Conservation (phyloP, 1,140 invertebrate species). For the Heliconius congener region DNA sequence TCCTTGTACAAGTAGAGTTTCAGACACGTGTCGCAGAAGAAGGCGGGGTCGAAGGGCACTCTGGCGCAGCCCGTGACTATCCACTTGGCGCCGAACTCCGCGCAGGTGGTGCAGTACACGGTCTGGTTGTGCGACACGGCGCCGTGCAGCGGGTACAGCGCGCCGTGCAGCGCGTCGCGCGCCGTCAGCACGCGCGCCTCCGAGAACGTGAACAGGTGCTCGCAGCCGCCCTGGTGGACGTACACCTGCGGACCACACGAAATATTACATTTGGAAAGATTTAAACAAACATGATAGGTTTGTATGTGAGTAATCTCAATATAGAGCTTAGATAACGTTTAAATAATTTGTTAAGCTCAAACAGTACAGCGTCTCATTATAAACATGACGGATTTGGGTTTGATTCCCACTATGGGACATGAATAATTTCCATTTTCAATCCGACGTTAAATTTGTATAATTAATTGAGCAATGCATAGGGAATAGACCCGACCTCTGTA, state of each 20-base stretch:
- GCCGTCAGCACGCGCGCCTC: constrained; percentile 77
- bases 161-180: constrained; percentile 71
- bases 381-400: no score
- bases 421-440: no score
- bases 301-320: no score
- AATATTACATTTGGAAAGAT: no score
- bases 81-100: constrained; percentile 81
- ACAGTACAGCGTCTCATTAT: no score
- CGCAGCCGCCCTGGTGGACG: constrained; percentile 93
- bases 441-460: constrained; percentile 61
- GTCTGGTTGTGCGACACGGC: constrained; percentile 70
- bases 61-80: constrained; percentile 82
- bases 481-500: no score
- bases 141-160: constrained; percentile 81
- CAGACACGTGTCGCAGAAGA: constrained; percentile 85
- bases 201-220: constrained; percentile 91
- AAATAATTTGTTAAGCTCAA: no score
- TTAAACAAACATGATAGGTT: no score
- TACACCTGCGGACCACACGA: constrained; percentile 84
- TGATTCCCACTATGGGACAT: no score
- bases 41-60: constrained; percentile 85
- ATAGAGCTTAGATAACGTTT: no score
- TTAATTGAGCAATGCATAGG: no score
- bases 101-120: constrained; percentile 70
- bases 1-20: constrained; percentile 85